Base-by-base conservation (phyloP, 2,888 invertebrate genomes). In the Macaria liturata region DNA sequence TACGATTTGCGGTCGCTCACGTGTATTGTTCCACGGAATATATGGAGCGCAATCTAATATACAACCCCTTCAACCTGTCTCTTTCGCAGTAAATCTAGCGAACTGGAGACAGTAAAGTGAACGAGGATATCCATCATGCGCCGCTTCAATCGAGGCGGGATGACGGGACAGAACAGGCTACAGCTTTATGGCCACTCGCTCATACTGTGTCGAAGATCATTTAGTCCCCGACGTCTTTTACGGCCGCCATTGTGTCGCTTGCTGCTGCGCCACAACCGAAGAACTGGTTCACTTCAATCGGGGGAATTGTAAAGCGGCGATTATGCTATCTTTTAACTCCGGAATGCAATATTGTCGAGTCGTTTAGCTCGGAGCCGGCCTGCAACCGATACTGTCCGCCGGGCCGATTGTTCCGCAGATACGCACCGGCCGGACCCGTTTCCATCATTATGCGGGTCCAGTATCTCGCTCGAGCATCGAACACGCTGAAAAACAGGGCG, bases 151-250 rank as follows among this genome's bases (percentile, higher is more conserved):
- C 74, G 75, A 77, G 78, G 71, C 69, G 70, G 65, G 66, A 70
- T 72, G 79, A 74, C 71, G 69, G 75, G 77, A 80, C 78, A 42
- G 37, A 4, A 40, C 43, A 69, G 70, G 64, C 68, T 64, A 67
- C 64, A 68, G 74, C 69, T 86, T 84, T 84, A 84, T 78, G 74
- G 77, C 70, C 84, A 80, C 87, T 88, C 84, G 76, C 76, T 85
- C 82, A 84, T 78, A 80, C 50, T 43, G 47, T 75, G 74, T 78
- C 75, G 68, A 75, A 76, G 72, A 75, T 81, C 78, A 84, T 86
- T 88, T 84, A 79, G 83, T 83, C 78, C 76, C 81, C 84, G 83
- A 78, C 84, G 81, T 81, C 80, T 82, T 84, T 84, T 84, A 84
- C 78, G 80, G 81, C 76, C 70, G 69, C 76, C 74, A 84, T 86